phyloP scores from a whole-genome alignment of 2,888 invertebrate species.

The Pristionchus maxplancki region DNA sequence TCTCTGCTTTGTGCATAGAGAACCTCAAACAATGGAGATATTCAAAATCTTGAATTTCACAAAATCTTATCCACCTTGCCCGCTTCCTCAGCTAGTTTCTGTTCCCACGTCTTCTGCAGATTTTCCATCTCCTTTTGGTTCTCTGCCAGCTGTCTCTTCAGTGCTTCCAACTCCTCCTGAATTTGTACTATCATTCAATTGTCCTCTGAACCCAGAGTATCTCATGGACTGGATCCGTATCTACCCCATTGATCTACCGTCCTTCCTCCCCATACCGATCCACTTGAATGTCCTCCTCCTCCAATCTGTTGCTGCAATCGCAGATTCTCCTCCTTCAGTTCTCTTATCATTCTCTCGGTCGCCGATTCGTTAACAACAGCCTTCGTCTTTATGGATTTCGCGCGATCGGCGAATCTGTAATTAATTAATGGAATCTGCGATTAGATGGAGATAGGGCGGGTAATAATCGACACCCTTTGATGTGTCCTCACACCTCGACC shows the following conservation, averaged over 20 bases:
- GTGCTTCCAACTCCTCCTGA: slow-evolving; percentile 71
- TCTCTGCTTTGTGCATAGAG: no score
- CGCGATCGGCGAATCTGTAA: slow-evolving; percentile 79
- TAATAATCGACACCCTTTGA: slow-evolving; percentile 10
- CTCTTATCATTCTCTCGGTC: slow-evolving; percentile 81
- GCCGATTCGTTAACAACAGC: slow-evolving; percentile 82
- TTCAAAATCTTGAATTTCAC: neutral
- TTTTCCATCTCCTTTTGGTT: slow-evolving; percentile 81
- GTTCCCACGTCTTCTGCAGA: slow-evolving; percentile 80
- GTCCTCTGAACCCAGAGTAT: no score
- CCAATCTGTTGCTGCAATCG: slow-evolving; percentile 78
- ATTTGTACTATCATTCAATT: no score
- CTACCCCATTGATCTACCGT: neutral
- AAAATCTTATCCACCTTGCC: slow-evolving; percentile 59
- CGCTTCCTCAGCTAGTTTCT: slow-evolving; percentile 75
- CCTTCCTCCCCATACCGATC: neutral
- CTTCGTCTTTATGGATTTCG: slow-evolving; percentile 82
- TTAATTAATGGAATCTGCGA: neutral
- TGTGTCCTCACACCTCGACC: slow-evolving; percentile 39
- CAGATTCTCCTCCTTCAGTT: slow-evolving; percentile 82
- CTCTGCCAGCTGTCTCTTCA: slow-evolving; percentile 77
- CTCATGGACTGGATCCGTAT: neutral
- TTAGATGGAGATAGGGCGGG: neutral
- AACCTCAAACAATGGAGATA: neutral
- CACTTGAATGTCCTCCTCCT: slow-evolving; percentile 49